Evolutionary conservation across 2,797 vertebrate species (phyloP).

Genomic region (Labeo calbasu): DNA sequence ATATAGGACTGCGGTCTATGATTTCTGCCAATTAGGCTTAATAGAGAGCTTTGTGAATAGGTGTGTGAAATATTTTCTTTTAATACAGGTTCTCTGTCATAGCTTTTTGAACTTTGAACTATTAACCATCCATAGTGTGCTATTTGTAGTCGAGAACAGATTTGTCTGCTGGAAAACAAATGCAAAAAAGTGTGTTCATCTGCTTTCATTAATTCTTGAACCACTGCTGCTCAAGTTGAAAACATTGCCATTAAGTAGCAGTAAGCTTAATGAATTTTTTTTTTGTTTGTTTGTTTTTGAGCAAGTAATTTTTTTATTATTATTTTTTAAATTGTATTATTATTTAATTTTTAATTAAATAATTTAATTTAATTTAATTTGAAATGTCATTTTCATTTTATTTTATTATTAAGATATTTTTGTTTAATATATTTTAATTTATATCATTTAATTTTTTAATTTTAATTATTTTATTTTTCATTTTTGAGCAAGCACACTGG

Average conservation of each 20-base stretch:
- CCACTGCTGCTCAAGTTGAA: neutral
- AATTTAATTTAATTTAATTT: too few relatives aligned
- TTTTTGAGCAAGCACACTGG: too few relatives aligned
- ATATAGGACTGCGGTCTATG: neutral
- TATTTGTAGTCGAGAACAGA: neutral
- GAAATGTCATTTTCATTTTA: too few relatives aligned
- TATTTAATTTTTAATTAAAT: neutral
- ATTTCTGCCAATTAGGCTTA: neutral
- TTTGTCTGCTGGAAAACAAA: neutral
- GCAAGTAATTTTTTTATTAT: neutral
- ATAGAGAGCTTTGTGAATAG: constrained; percentile 4
- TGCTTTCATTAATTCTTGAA: neutral
- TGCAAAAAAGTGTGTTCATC: neutral
- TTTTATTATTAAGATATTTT: too few relatives aligned
- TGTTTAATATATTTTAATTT: too few relatives aligned
- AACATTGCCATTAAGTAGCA: neutral
- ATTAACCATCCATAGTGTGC: neutral
- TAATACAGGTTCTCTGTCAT: neutral
- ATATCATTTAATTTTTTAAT: too few relatives aligned
- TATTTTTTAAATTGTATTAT: neutral
- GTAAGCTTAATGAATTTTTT: neutral
- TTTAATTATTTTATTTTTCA: too few relatives aligned
- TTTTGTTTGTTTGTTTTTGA: neutral
- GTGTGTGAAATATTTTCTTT: neutral
- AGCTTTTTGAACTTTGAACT: neutral